Percentiles rank a stretch among this genome's conserved stretches.
These are phyloP conservation scores for Anoplius nigerrimus DNA, from an alignment of 2,888 invertebrate genomes.

Conservation along the genomic window DNA sequence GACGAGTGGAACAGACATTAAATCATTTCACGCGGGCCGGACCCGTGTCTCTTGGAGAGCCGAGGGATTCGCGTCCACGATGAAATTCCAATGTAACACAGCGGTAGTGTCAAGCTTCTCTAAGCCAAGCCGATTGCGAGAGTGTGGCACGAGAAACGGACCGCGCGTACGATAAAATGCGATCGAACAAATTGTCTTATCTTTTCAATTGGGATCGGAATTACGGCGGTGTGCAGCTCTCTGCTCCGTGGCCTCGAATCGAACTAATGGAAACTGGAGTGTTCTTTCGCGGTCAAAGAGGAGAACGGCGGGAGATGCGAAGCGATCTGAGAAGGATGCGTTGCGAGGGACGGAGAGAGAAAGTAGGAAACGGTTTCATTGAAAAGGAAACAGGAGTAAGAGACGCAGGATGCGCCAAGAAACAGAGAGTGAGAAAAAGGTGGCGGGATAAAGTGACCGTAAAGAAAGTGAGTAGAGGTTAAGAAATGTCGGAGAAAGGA, in stretches of 20 bases:
- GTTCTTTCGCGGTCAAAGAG: conserved; percentile 21
- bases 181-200: conserved; percentile 26
- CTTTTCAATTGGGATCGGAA: conserved; percentile 27
- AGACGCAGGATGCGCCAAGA: too few relatives aligned
- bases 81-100: conserved; percentile 6
- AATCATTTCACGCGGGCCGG: too few relatives aligned
- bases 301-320: too few relatives aligned
- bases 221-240: conserved; percentile 1
- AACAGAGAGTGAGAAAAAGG: too few relatives aligned
- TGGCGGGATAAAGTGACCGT: too few relatives aligned
- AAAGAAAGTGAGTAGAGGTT: too few relatives aligned
- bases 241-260: conserved; percentile 14
- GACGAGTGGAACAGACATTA: too few relatives aligned
- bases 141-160: not conserved
- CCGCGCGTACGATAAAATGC: not conserved
- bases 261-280: conserved; percentile 38
- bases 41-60: not conserved
- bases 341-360: not conserved
- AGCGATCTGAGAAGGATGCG: too few relatives aligned
- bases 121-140: not conserved
- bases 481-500: too few relatives aligned
- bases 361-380: too few relatives aligned
- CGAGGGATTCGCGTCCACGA: not conserved
- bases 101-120: not conserved
- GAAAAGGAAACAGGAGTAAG: too few relatives aligned